phyloP scores from a whole-genome alignment of 2,113 vertebrate genomes.

The Gavialis gangeticus region DNA sequence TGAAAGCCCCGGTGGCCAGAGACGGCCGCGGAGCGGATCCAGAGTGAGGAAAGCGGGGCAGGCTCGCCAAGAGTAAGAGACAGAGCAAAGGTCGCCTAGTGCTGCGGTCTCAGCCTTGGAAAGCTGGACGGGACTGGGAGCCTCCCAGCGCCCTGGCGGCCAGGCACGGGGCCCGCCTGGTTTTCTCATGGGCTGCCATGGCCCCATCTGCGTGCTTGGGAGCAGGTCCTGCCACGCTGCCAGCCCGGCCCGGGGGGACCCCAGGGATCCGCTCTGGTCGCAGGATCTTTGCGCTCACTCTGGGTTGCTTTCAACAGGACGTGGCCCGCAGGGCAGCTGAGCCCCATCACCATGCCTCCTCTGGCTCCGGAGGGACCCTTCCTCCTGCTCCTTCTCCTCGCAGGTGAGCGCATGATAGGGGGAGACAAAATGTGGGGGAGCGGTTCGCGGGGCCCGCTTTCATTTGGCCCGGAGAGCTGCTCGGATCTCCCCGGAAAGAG shows the following conservation, averaged over 20 bases:
- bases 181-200: background rate
- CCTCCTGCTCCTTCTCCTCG: conserved; percentile 39
- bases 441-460: too few relatives aligned
- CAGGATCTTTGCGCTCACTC: background rate
- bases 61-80: background rate
- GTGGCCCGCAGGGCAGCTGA: accelerated
- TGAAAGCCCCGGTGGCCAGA: conserved; percentile 38
- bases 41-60: background rate
- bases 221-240: accelerated
- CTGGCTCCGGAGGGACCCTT: background rate
- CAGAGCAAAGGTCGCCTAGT: background rate
- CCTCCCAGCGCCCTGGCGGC: background rate
- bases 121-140: background rate
- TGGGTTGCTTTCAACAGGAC: conserved; percentile 27
- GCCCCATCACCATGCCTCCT: conserved; percentile 14
- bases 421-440: too few relatives aligned
- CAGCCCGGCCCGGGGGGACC: accelerated
- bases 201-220: background rate
- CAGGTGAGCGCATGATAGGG: conserved; percentile 63
- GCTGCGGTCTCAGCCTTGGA: background rate
- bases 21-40: background rate
- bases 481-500: background rate
- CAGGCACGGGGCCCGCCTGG: background rate
- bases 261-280: accelerated
- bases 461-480: background rate